A percentile compares a stretch with the other conserved stretches of the same genome.
Conservation (phyloP, 2,113 vertebrate genomes). For the Microcebus ravelobensis region DNA sequence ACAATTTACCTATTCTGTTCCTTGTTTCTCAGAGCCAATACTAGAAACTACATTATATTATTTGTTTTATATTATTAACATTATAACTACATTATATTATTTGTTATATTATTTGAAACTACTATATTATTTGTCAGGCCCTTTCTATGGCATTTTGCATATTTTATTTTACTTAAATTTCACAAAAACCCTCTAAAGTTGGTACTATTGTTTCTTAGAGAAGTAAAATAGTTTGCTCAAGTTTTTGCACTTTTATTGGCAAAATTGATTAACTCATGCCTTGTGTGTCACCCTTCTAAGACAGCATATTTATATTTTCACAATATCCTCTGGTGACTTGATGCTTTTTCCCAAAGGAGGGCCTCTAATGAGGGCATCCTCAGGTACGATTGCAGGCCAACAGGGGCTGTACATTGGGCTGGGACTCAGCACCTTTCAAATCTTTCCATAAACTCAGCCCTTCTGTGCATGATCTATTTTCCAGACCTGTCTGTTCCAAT, state of each 20-base stretch:
- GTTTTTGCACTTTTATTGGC: neutral
- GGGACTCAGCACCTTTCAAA: neutral
- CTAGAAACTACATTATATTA: neutral
- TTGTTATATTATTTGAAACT: too few relatives aligned
- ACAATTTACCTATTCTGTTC: neutral
- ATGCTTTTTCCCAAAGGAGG: neutral
- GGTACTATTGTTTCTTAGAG: neutral
- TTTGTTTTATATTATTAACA: too few relatives aligned
- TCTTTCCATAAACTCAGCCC: neutral
- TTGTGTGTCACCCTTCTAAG: neutral
- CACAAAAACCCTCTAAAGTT: neutral
- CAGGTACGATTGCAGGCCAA: neutral
- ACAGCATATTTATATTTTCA: neutral
- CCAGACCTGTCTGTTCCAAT: neutral
- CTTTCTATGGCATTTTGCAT: neutral
- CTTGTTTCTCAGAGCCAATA: neutral
- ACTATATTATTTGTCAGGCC: neutral
- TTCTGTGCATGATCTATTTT: neutral
- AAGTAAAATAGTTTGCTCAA: neutral
- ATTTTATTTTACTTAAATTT: neutral
- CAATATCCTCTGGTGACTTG: neutral
- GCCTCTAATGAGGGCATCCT: neutral
- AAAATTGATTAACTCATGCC: neutral
- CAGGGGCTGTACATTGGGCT: neutral
- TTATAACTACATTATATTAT: neutral